Percentiles rank a stretch among this genome's conserved stretches.
Evolutionary conservation across 1,140 invertebrate species (phyloP).

Genomic region (Lepidurus apus): DNA sequence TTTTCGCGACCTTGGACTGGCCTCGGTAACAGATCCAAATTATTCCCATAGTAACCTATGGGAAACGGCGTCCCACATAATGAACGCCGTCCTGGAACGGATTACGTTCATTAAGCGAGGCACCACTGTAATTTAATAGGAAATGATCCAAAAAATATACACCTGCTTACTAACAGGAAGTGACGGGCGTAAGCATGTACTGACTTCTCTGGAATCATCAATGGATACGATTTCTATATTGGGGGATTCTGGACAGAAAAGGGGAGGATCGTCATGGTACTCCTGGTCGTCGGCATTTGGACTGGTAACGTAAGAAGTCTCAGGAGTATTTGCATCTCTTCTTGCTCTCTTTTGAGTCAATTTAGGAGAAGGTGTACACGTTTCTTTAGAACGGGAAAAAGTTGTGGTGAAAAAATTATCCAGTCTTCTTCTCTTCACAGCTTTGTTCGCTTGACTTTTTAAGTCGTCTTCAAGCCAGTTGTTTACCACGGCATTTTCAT

Average conservation of each 20-base stretch:
- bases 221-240: neutral
- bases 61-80: too few relatives aligned
- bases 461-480: slow-evolving; percentile 41
- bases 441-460: slow-evolving; percentile 22
- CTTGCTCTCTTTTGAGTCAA: neutral
- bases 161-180: neutral
- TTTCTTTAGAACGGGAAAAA: slow-evolving; percentile 34
- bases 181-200: neutral
- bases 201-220: neutral
- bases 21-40: too few relatives aligned
- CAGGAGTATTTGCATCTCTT: neutral
- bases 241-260: neutral
- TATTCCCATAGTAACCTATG: too few relatives aligned
- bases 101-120: too few relatives aligned
- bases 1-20: too few relatives aligned
- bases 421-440: slow-evolving; percentile 23
- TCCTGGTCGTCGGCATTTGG: neutral
- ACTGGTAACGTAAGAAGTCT: neutral
- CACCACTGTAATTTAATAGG: too few relatives aligned
- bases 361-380: slow-evolving; percentile 35
- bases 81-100: too few relatives aligned
- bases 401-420: slow-evolving; percentile 39
- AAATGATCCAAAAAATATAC: too few relatives aligned
- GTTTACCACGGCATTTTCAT: slow-evolving; percentile 37
- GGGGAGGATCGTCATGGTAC: neutral